Percentiles rank a stretch among this genome's conserved stretches.
Conservation (phyloP, 1,140 invertebrate species). For the Drosophila guanche region DNA sequence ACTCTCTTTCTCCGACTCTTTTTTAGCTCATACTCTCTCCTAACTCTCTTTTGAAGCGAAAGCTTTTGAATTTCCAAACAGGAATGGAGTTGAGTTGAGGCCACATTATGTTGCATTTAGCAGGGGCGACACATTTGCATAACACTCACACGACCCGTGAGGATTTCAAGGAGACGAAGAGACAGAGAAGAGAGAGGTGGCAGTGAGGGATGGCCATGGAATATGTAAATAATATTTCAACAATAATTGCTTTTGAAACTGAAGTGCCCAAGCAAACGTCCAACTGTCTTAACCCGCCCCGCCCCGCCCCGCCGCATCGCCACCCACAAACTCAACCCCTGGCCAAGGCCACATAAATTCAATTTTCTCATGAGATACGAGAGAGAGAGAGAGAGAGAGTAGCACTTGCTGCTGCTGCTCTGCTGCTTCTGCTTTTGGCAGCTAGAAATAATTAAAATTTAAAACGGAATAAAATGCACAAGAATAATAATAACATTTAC, state of each 20-base stretch:
- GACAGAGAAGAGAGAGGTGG: not conserved
- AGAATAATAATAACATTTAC: conserved; percentile 76
- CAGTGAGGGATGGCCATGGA: conserved; percentile 19
- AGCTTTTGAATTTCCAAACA: conserved; percentile 35
- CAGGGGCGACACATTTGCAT: conserved; percentile 57
- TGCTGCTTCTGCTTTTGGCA: conserved; percentile 37
- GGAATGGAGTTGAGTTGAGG: conserved; percentile 38
- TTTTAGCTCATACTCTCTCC: conserved; percentile 10
- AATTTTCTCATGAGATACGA: conserved; percentile 44
- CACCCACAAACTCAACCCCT: not conserved
- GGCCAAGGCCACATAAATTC: conserved; percentile 19
- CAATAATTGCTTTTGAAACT: conserved; percentile 73
- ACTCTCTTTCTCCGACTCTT: not conserved
- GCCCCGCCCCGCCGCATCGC: not conserved
- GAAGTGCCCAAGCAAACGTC: conserved; percentile 46
- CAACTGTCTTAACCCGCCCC: conserved; percentile 24
- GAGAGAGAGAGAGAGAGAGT: not conserved
- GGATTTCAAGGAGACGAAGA: conserved; percentile 19
- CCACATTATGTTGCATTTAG: conserved; percentile 67
- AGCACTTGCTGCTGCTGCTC: conserved; percentile 14
- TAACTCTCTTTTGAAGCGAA: conserved; percentile 32
- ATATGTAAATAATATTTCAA: conserved; percentile 75
- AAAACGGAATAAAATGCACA: conserved; percentile 72
- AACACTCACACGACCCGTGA: conserved; percentile 67
- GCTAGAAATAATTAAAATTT: conserved; percentile 75